Base-by-base conservation (phyloP, 2,113 vertebrate genomes). In the Aegithalos caudatus region DNA sequence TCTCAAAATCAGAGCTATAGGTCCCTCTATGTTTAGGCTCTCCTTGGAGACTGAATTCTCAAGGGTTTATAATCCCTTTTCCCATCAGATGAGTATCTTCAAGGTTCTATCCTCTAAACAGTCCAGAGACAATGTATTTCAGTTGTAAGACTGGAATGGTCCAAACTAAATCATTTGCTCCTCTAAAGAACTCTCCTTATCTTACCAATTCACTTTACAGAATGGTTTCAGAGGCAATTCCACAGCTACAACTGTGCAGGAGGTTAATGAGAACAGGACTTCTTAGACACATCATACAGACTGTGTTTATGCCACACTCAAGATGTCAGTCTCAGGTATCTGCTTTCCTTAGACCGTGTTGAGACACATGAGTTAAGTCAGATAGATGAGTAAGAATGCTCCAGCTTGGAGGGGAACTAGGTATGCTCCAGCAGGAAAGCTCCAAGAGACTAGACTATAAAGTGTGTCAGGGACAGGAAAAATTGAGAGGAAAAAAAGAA, bases 1-100 rank as follows among this genome's bases (percentile, higher is more conserved):
- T 23, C 45, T 60, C 38, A 62, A 85, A 71, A 33, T 67, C 42
- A 24, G 9, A 7, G 28, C 25, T 54, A 33, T 3, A 50, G 19
- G 14, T 61, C 66, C 6, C 47, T 81, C 45, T 47, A n/a, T 48
- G 9, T 61, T 78, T 42, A 82, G 38, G 23, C 14, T 76, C 5
- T 82, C 21, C 33, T 50, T 71, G 62, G 10, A 88, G 10, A 61
- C 37, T 69, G 50, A 87, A 62, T 11, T 54, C 28, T 44, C 40
- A 37, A 1, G 2, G 4, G n/a, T 57, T 54, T 61, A 4, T 7
- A 65, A 61, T 1, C 12, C 14, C 44, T 51, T 76, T 69, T 80
- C 60, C 33, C 9, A 67, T 35, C 12, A 72, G 23, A 11, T 0
- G 0, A 77, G 8, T 44, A 67, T 72, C 29, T 47, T 72, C 31